Evolutionary conservation across 2,888 invertebrate genomes (phyloP).

Genomic region (Daptonema setosum): DNA sequence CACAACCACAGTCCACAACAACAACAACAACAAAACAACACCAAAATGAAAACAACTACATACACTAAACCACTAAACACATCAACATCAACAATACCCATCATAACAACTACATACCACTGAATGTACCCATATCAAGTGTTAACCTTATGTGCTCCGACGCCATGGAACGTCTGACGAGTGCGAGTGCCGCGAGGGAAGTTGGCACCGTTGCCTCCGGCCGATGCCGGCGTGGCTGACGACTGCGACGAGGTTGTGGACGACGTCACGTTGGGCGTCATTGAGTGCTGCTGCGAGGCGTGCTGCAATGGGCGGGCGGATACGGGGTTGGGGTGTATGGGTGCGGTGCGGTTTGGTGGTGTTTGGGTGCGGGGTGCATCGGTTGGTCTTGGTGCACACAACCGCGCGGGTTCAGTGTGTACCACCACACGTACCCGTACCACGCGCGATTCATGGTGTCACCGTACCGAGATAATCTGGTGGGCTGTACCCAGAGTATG

Average conservation of each 20-base stretch:
- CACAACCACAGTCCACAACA: too few relatives aligned
- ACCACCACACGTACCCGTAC: too few relatives aligned
- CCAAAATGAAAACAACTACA: background rate
- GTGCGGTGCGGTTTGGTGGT: too few relatives aligned
- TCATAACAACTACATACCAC: background rate
- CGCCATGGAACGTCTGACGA: slow-evolving; percentile 27
- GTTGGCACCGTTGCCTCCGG: slow-evolving; percentile 7
- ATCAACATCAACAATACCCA: background rate
- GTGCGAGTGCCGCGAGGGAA: slow-evolving; percentile 22
- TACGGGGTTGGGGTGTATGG: too few relatives aligned
- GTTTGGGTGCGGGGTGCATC: too few relatives aligned
- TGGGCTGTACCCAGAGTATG: too few relatives aligned
- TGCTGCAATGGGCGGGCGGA: background rate
- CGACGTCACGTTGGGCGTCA: slow-evolving; percentile 8
- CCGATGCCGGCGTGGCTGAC: slow-evolving; percentile 5
- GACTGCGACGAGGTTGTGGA: slow-evolving; percentile 8
- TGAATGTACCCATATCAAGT: background rate
- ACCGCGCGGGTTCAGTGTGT: too few relatives aligned
- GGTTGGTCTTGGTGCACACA: too few relatives aligned
- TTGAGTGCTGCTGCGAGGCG: slow-evolving; percentile 2
- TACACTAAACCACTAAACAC: background rate
- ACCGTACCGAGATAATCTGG: too few relatives aligned
- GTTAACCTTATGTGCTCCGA: background rate
- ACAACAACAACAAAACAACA: background rate
- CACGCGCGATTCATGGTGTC: too few relatives aligned